phyloP scores from a whole-genome alignment of 2,888 invertebrate species.

The Vanessa cardui region DNA sequence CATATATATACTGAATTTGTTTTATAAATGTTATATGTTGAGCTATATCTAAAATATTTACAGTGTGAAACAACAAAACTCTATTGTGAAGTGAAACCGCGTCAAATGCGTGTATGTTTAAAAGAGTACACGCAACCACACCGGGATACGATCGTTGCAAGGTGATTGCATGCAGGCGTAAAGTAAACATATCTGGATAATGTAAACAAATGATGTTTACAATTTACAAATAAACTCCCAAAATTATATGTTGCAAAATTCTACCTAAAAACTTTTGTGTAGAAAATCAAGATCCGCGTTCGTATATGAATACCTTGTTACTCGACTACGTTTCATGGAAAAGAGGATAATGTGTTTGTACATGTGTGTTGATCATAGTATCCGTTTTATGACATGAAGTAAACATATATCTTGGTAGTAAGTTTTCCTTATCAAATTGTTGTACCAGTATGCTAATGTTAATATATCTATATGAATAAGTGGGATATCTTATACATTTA shows the following conservation, averaged over 20 bases:
- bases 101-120: conserved; percentile 16
- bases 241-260: conserved; percentile 13
- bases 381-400: too few species aligned
- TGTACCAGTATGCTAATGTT: too few species aligned
- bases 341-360: too few species aligned
- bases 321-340: too few species aligned
- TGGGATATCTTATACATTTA: too few species aligned
- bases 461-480: too few species aligned
- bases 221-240: conserved; percentile 21
- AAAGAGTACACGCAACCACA: conserved; percentile 16
- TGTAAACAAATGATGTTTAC: conserved; percentile 43
- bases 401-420: too few species aligned
- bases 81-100: neutral
- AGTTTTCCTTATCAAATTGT: too few species aligned
- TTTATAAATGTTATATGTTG: too few species aligned
- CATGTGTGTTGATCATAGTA: too few species aligned
- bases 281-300: too few species aligned
- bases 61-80: neutral
- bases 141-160: conserved; percentile 43
- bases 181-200: conserved; percentile 59
- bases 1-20: neutral
- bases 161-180: conserved; percentile 56
- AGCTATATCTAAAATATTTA: neutral
- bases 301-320: too few species aligned
- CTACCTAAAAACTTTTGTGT: neutral